Evolutionary conservation across 2,888 invertebrate genomes (phyloP), one percentile per base, ranked within the genome.

Genomic region (Seira musarum): DNA sequence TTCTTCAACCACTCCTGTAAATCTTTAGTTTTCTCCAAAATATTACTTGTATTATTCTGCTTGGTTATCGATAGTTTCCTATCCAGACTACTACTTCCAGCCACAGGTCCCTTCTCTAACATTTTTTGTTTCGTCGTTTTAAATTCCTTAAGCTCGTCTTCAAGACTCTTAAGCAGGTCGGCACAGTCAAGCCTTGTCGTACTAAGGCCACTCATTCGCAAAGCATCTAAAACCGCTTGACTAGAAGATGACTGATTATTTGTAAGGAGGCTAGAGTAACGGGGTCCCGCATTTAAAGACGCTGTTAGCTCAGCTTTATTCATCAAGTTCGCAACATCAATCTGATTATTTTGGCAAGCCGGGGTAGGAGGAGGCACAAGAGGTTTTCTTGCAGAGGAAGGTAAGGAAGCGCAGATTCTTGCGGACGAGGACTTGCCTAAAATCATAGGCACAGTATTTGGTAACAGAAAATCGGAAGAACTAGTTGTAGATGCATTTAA

Each of bases 1-100:
- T 86, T 85, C 22, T 84, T 83, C 73, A 85, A 64, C 86, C 86
- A 86, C 35, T 86, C 84, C 24, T 85, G 70, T 61, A 86, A 81
- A 74, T 86, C 84, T 78, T 83, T 84, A 2, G 86, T 86, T 74
- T 83, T 84, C 53, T 83, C 85, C 71, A 77, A 82, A 10, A 86
- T 74, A 64, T 72, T 81, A 10, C 65, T 46, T 61, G 46, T 69
- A 17, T 74, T 74, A 46, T 66, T 75, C 15, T 65, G 66, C n/a
- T 30, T 30, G 3, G 30, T 30, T 30, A 30, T 57, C 30, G 63
- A 53, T 71, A 61, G 30, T 70, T 64, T 70, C 78, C 66, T 68
- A 53, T 61, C 40, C 30, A 30, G 30, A 8, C 30, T 30, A 8
- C 30, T 30, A 30, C 30, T 30, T 30, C 30, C 30, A 30, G 30